Evolutionary conservation across 1,140 invertebrate species (phyloP).

Genomic region (Cylas formicarius): DNA sequence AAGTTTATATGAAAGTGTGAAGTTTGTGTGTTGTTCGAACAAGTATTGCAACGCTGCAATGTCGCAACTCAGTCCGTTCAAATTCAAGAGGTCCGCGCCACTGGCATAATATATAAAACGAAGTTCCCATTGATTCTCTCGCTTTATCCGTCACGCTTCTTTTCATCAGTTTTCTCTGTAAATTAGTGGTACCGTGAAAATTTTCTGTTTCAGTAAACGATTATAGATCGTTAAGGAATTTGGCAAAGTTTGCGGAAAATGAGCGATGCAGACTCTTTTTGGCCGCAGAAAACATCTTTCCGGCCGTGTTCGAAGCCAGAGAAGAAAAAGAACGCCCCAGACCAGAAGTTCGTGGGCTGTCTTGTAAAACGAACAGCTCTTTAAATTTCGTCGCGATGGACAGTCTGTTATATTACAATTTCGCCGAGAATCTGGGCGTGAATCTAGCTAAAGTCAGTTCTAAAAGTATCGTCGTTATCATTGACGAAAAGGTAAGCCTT

Average conservation of each 20-base stretch:
- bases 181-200: too few species aligned
- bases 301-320: conserved; percentile 27
- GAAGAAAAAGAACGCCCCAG: neutral
- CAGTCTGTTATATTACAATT: conserved; percentile 59
- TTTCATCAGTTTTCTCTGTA: too few species aligned
- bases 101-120: too few species aligned
- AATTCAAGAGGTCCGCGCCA: too few species aligned
- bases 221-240: conserved; percentile 46
- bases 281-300: conserved; percentile 41
- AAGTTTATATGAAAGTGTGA: too few species aligned
- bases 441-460: conserved; percentile 53
- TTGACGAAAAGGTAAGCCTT: conserved; percentile 59
- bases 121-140: too few species aligned
- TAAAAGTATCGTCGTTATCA: conserved; percentile 61
- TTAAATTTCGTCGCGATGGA: conserved; percentile 66
- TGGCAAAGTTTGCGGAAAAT: conserved; percentile 37
- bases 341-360: conserved; percentile 35
- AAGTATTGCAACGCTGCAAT: too few species aligned
- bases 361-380: conserved; percentile 57
- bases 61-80: too few species aligned
- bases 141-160: too few species aligned
- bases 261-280: conserved; percentile 43
- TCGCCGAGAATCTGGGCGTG: conserved; percentile 65
- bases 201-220: too few species aligned
- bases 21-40: too few species aligned